Evolutionary conservation across 2,113 vertebrate species (phyloP).

Genomic region (Sus scrofa): DNA sequence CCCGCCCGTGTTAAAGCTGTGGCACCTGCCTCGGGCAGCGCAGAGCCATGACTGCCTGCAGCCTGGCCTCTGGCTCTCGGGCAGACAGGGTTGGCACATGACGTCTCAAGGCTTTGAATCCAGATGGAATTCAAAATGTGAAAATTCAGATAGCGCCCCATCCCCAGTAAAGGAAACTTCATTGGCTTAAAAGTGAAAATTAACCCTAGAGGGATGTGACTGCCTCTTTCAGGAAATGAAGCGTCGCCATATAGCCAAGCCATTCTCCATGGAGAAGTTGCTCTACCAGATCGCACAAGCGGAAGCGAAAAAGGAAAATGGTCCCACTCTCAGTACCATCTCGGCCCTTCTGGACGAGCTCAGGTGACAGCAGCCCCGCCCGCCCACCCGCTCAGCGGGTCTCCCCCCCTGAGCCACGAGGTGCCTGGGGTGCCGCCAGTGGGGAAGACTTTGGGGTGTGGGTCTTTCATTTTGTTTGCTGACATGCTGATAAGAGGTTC

Average conservation of each 20-base stretch:
- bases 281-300: conserved; percentile 99
- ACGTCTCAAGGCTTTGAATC: background rate
- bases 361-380: conserved; percentile 89
- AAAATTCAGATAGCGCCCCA: background rate
- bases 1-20: fast-evolving
- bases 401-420: too few relatives aligned
- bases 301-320: conserved; percentile 98
- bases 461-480: background rate
- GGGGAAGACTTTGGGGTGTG: background rate
- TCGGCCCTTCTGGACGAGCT: conserved; percentile 98
- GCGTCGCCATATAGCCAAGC: conserved; percentile 96
- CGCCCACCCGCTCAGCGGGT: too few relatives aligned
- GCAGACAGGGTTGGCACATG: fast-evolving
- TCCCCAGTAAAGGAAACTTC: background rate
- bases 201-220: background rate
- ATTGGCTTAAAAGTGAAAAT: fast-evolving
- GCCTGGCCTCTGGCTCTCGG: background rate
- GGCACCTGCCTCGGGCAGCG: fast-evolving
- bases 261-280: conserved; percentile 99
- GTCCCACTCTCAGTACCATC: conserved; percentile 96
- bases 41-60: fast-evolving
- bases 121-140: background rate
- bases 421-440: background rate
- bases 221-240: conserved; percentile 94
- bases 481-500: background rate